phyloP scores from a whole-genome alignment of 2,797 vertebrate genomes.

The Poeciliopsis turneri region DNA sequence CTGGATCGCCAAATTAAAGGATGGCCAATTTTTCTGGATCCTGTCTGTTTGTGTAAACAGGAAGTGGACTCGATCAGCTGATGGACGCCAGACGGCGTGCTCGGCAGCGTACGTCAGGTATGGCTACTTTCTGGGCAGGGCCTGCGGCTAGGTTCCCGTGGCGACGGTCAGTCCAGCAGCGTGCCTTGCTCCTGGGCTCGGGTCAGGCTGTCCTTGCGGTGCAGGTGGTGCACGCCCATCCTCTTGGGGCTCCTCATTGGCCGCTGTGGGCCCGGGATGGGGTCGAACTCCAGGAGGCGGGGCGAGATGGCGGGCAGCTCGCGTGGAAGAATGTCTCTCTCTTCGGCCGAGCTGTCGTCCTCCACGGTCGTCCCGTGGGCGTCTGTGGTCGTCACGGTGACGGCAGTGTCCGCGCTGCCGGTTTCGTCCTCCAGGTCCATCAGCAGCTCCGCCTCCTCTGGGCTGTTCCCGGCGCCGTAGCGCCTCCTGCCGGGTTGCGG shows the following conservation, averaged over 20 bases:
- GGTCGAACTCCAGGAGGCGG: conserved; percentile 73
- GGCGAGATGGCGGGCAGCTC: conserved; percentile 75
- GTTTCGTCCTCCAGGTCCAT: conserved; percentile 70
- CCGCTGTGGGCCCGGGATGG: conserved; percentile 66
- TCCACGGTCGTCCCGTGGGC: conserved; percentile 72
- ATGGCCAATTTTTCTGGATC: neutral
- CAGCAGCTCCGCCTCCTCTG: conserved; percentile 83
- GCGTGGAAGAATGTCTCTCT: conserved; percentile 81
- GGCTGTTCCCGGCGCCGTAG: conserved; percentile 78
- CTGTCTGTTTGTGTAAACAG: neutral
- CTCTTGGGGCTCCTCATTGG: conserved; percentile 93
- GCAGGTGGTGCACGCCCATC: conserved; percentile 97
- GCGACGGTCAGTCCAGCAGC: conserved; percentile 86
- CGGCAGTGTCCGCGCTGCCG: conserved; percentile 62
- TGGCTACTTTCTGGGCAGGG: conserved; percentile 76
- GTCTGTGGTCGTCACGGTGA: conserved; percentile 46
- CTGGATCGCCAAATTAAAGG: neutral
- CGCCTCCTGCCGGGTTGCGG: conserved; percentile 68
- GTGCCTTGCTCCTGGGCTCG: conserved; percentile 96
- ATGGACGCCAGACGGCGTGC: neutral
- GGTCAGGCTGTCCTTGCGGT: conserved; percentile 96
- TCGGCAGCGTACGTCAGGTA: conserved; percentile 51
- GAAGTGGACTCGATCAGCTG: neutral
- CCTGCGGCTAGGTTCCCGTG: conserved; percentile 36
- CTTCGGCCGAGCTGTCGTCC: conserved; percentile 83